Percentiles rank a stretch among this genome's conserved stretches.
These are phyloP conservation scores for Leptinotarsa haldemani DNA, from an alignment of 2,888 invertebrate genomes.

Conservation along the genomic window DNA sequence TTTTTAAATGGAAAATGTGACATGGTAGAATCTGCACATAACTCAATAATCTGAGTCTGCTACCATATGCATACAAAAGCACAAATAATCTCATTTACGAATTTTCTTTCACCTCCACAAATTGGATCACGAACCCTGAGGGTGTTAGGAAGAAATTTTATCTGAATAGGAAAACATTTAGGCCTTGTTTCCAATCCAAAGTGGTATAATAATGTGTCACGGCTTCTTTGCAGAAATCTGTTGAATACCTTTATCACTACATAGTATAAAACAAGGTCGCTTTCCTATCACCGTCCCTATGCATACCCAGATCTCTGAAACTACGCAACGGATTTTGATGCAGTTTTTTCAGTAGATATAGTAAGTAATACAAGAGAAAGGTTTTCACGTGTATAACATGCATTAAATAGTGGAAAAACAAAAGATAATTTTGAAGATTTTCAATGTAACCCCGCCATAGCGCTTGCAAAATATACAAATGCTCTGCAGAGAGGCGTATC, in stretches of 20 bases:
- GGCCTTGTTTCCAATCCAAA: slow-evolving; percentile 45
- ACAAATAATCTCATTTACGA: slow-evolving; percentile 50
- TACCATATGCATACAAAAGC: slow-evolving; percentile 36
- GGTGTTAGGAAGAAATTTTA: slow-evolving; percentile 39
- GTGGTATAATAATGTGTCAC: slow-evolving; percentile 16
- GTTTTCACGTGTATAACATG: no score
- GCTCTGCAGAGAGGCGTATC: no score
- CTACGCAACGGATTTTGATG: no score
- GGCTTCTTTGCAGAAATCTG: background rate
- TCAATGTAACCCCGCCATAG: no score
- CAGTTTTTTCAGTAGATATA: no score
- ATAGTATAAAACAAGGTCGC: no score
- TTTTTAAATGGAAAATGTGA: background rate
- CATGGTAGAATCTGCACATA: slow-evolving; percentile 19
- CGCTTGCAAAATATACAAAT: no score
- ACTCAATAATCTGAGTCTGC: slow-evolving; percentile 26
- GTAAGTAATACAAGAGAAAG: no score
- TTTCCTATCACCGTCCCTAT: no score
- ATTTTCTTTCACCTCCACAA: slow-evolving; percentile 47
- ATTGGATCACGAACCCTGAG: slow-evolving; percentile 53
- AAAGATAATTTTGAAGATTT: no score
- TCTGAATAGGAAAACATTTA: slow-evolving; percentile 39
- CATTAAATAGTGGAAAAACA: no score
- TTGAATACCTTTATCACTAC: background rate
- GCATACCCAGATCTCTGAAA: no score